Percentiles rank a stretch among this genome's conserved stretches.
These are phyloP conservation scores for Drosophila barbarae DNA, from an alignment of 2,888 invertebrate genomes.

Conservation along the genomic window DNA sequence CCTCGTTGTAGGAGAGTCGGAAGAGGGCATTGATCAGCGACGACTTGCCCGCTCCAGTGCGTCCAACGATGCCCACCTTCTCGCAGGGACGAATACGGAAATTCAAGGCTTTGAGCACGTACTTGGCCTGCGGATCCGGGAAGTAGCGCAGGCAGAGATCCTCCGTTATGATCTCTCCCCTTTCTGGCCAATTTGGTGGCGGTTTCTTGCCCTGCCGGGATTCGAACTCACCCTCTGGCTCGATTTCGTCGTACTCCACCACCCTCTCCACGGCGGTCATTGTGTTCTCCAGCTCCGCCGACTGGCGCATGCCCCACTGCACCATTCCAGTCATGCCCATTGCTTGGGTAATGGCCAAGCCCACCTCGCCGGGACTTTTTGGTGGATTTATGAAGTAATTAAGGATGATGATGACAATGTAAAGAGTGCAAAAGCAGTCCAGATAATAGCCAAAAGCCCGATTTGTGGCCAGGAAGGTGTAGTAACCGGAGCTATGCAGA, in stretches of 20 bases:
- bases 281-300: slow-evolving; percentile 91
- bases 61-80: slow-evolving; percentile 85
- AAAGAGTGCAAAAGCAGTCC: slow-evolving; percentile 92
- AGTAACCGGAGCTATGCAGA: slow-evolving; percentile 94
- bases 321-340: slow-evolving; percentile 85
- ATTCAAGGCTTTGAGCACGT: slow-evolving; percentile 86
- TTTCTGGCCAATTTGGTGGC: slow-evolving; percentile 85
- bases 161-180: slow-evolving; percentile 85
- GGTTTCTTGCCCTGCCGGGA: slow-evolving; percentile 83
- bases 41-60: slow-evolving; percentile 87
- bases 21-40: slow-evolving; percentile 86
- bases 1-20: slow-evolving; percentile 88
- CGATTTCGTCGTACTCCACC: slow-evolving; percentile 83
- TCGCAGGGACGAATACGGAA: slow-evolving; percentile 83
- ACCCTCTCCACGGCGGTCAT: slow-evolving; percentile 93
- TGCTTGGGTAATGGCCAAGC: slow-evolving; percentile 88
- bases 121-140: slow-evolving; percentile 82
- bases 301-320: slow-evolving; percentile 93
- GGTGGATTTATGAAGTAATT: slow-evolving; percentile 87
- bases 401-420: slow-evolving; percentile 90
- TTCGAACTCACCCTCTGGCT: slow-evolving; percentile 82
- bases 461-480: slow-evolving; percentile 91
- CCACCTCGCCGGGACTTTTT: slow-evolving; percentile 86
- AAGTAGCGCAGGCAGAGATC: slow-evolving; percentile 86
- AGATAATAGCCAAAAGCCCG: slow-evolving; percentile 96